Evolutionary conservation across 2,797 vertebrate genomes (phyloP).

Genomic region (Neosalanx taihuensis): DNA sequence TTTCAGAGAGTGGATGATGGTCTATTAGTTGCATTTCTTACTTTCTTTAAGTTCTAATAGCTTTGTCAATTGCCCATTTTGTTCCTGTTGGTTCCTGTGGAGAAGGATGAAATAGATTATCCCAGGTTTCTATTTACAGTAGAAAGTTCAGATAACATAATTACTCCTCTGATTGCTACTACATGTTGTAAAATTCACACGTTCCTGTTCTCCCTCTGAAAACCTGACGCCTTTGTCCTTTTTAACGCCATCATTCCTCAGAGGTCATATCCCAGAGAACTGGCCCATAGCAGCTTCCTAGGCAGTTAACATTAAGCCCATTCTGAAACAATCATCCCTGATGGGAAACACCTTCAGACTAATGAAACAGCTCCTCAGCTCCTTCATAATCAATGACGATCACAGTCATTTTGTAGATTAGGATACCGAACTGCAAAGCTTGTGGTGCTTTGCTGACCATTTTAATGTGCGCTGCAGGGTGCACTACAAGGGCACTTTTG

Average conservation of each 20-base stretch:
- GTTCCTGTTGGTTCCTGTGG: slow-evolving; percentile 12
- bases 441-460: neutral
- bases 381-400: neutral
- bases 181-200: slow-evolving; percentile 29
- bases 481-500: neutral
- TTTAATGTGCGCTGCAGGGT: neutral
- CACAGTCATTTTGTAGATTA: too few species aligned
- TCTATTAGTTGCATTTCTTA: neutral
- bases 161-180: slow-evolving; percentile 39
- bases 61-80: slow-evolving; percentile 2
- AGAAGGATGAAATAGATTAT: slow-evolving; percentile 33
- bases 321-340: slow-evolving; percentile 32
- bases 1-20: neutral
- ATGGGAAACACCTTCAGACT: slow-evolving; percentile 29
- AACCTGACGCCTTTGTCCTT: slow-evolving; percentile 32
- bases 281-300: slow-evolving; percentile 23
- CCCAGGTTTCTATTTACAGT: slow-evolving; percentile 36
- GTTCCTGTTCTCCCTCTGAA: slow-evolving; percentile 44
- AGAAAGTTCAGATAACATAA: slow-evolving; percentile 40
- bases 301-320: slow-evolving; percentile 25
- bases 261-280: slow-evolving; percentile 38
- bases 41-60: too few species aligned
- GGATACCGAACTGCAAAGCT: too few species aligned
- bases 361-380: slow-evolving; percentile 19
- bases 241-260: slow-evolving; percentile 42